Evolutionary conservation across 2,888 invertebrate species (phyloP).

Genomic region (Aleiodes testaceus): DNA sequence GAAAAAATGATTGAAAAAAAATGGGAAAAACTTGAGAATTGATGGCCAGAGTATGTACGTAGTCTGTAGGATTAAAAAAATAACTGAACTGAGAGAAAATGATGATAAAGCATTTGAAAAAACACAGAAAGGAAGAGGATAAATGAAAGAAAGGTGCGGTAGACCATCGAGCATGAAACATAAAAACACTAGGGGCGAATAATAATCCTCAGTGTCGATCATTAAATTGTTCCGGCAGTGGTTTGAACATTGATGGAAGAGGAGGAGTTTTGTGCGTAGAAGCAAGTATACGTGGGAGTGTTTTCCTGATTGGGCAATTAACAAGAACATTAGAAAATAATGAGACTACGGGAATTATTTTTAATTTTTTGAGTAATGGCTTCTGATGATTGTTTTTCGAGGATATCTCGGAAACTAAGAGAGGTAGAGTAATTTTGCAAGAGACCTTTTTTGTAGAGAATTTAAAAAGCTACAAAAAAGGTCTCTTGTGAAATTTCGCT

Average conservation of each 20-base stretch:
- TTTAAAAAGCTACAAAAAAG: no score
- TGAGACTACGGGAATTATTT: conserved; percentile 58
- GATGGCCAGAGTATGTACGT: not conserved
- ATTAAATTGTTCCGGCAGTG: conserved; percentile 72
- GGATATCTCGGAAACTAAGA: no score
- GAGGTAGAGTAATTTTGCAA: no score
- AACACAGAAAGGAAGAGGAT: conserved; percentile 3
- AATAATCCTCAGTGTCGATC: conserved; percentile 65
- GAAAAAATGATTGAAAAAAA: no score
- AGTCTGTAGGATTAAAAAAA: not conserved
- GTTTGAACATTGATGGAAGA: conserved; percentile 57
- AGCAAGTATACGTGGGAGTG: conserved; percentile 54
- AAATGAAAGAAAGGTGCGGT: conserved; percentile 18
- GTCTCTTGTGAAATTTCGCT: no score
- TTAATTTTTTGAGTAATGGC: no score
- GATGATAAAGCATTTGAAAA: conserved; percentile 6
- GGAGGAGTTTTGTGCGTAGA: conserved; percentile 36
- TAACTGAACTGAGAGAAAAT: not conserved
- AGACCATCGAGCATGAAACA: conserved; percentile 50
- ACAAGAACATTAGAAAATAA: conserved; percentile 72
- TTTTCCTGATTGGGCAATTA: conserved; percentile 70
- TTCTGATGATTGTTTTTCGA: no score
- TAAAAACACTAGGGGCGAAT: conserved; percentile 57
- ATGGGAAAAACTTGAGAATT: not conserved
- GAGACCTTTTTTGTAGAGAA: no score